A percentile compares a stretch with the other conserved stretches of the same genome.
Conservation (phyloP, 1,140 invertebrate genomes). For the Drosophila funebris region DNA sequence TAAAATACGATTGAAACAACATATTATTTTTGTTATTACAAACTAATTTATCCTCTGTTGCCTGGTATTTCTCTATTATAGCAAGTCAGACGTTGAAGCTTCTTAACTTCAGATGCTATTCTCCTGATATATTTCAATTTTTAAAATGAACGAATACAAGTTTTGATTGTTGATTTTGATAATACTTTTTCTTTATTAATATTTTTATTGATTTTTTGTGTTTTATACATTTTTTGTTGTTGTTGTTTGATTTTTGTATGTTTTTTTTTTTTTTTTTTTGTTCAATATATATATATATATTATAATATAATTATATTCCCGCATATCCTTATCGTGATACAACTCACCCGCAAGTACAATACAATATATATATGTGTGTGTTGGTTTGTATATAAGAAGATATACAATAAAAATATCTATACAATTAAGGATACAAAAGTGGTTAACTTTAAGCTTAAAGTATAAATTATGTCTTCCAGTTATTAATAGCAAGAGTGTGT, state of each 20-base stretch:
- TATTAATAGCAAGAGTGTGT: slow-evolving; percentile 50
- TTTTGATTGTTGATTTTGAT: slow-evolving; percentile 45
- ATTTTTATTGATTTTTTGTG: slow-evolving; percentile 66
- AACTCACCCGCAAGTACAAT: slow-evolving; percentile 69
- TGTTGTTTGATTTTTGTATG: slow-evolving; percentile 30
- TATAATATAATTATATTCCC: slow-evolving; percentile 66
- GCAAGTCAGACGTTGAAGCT: too few species aligned
- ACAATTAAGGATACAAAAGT: slow-evolving; percentile 77
- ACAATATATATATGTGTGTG: slow-evolving; percentile 44
- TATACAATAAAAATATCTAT: slow-evolving; percentile 70
- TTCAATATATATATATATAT: slow-evolving; percentile 65
- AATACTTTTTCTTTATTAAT: slow-evolving; percentile 80
- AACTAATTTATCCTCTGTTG: too few species aligned
- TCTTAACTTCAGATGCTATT: too few species aligned
- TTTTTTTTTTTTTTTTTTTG: slow-evolving; percentile 48
- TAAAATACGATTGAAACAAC: too few species aligned
- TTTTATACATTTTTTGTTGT: slow-evolving; percentile 70
- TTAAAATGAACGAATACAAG: slow-evolving; percentile 7
- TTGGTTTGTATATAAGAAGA: slow-evolving; percentile 52
- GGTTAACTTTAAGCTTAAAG: slow-evolving; percentile 63
- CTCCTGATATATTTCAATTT: too few species aligned
- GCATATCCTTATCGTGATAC: slow-evolving; percentile 73
- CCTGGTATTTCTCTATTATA: too few species aligned
- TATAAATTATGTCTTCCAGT: slow-evolving; percentile 69
- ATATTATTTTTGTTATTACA: too few species aligned